These are phyloP conservation scores for Loris lydekkerianus DNA, from an alignment of 2,797 vertebrate species.

Conservation along the genomic window DNA sequence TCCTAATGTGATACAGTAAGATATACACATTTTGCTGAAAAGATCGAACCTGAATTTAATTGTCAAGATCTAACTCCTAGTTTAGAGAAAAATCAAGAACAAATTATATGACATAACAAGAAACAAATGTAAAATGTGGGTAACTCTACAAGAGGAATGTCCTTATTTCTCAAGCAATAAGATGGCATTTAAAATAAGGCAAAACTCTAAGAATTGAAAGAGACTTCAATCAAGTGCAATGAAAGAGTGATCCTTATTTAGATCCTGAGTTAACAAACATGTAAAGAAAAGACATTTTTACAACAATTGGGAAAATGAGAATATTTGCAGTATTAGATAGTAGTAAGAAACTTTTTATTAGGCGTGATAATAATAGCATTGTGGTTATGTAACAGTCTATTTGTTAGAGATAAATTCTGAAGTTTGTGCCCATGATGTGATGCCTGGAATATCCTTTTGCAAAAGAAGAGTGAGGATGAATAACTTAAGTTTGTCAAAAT, in stretches of 20 bases:
- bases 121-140: slow-evolving; percentile 45
- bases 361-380: neutral
- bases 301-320: neutral
- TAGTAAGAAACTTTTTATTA: slow-evolving; percentile 59
- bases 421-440: neutral
- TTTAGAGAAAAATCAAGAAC: slow-evolving; percentile 50
- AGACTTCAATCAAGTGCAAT: slow-evolving; percentile 20
- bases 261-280: neutral
- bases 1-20: neutral
- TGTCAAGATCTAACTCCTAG: slow-evolving; percentile 26
- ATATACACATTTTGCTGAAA: neutral
- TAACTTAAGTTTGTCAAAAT: slow-evolving; percentile 42
- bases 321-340: slow-evolving; percentile 31
- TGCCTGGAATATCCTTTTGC: slow-evolving; percentile 45
- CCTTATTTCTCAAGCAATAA: slow-evolving; percentile 1
- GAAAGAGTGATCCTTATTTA: neutral
- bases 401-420: slow-evolving; percentile 41
- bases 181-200: neutral
- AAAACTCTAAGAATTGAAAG: neutral
- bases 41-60: slow-evolving; percentile 25
- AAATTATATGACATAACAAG: neutral
- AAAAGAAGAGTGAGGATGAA: slow-evolving; percentile 9
- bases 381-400: slow-evolving; percentile 49
- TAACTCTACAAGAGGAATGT: neutral
- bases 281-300: slow-evolving; percentile 47